These are phyloP conservation scores for Pseudochirops cupreus DNA, from an alignment of 2,797 vertebrate species.

Conservation along the genomic window DNA sequence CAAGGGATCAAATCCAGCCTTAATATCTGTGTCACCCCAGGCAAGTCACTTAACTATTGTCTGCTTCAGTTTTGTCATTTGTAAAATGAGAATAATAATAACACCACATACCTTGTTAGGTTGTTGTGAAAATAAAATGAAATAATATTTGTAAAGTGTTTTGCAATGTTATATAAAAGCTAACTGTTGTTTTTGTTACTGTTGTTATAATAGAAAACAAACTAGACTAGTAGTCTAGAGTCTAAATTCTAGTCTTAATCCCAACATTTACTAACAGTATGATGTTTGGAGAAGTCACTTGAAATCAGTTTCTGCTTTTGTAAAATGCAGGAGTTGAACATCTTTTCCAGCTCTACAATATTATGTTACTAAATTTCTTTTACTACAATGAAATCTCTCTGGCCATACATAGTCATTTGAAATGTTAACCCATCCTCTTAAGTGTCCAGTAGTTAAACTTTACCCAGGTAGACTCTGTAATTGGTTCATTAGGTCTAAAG, in stretches of 20 bases:
- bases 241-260: background rate
- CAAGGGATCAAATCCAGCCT: too few relatives aligned
- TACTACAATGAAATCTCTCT: background rate
- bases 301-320: background rate
- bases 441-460: background rate
- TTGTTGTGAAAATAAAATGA: too few relatives aligned
- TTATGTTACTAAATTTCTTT: background rate
- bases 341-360: background rate
- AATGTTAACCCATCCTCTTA: background rate
- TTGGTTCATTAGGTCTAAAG: background rate
- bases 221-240: background rate
- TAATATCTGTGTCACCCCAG: too few relatives aligned
- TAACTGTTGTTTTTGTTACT: too few relatives aligned
- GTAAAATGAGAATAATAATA: too few relatives aligned
- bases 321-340: background rate
- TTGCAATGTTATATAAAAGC: too few relatives aligned
- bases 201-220: too few relatives aligned
- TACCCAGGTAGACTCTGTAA: background rate
- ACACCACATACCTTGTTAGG: too few relatives aligned
- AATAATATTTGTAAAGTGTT: too few relatives aligned
- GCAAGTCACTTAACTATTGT: too few relatives aligned
- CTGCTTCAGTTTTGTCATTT: too few relatives aligned
- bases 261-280: too few relatives aligned
- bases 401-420: background rate
- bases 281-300: background rate